Evolutionary conservation across 2,888 invertebrate genomes (phyloP), one percentile per base, ranked within the genome.

Genomic region (Lampropteryx suffumata): DNA sequence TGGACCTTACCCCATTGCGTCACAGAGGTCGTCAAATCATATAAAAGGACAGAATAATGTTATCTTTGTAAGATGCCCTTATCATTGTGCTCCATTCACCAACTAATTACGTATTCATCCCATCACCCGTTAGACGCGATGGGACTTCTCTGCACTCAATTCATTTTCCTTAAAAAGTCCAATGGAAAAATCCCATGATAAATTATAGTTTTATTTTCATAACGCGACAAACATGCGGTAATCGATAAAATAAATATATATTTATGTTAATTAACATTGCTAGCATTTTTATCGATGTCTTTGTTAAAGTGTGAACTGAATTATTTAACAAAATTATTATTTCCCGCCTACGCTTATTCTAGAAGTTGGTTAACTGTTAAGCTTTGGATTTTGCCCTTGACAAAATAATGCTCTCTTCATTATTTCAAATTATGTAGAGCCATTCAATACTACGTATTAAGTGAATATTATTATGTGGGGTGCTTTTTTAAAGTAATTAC

Each of bases 241-340:
- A 39, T 47, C 17, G 11, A 33, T 12, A 17, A 21, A 17, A n/a
- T 33, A 7, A 10, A 41, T 35, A 35, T 24, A 41, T 47, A 34
- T 34, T 34, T 13, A 47, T 41, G 29, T 10, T n/a, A 39, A 47
- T 12, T 12, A 29, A 3, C 26, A 28, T 40, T 28, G 33, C 26
- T 21, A 21, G 47, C 47, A 40, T 40, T 47, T 21, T 47, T 39
- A 39, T 33, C 24, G n/a, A n/a, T 17, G 12, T 47, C 47, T 47
- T 40, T 40, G 39, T 47, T 13, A 36, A 14, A 35, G 28, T 46
- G 32, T 27, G 17, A 35, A 35, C 28, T 9, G 11, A 8, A 43
- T 27, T 34, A 28, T 33, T 42, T 21, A 17, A 11, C 39, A 40
- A 21, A 21, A 40, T 21, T 21, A 40, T 40, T 24, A 4, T 3